Conservation (phyloP, 2,113 vertebrate species). For the Chauna torquata region DNA sequence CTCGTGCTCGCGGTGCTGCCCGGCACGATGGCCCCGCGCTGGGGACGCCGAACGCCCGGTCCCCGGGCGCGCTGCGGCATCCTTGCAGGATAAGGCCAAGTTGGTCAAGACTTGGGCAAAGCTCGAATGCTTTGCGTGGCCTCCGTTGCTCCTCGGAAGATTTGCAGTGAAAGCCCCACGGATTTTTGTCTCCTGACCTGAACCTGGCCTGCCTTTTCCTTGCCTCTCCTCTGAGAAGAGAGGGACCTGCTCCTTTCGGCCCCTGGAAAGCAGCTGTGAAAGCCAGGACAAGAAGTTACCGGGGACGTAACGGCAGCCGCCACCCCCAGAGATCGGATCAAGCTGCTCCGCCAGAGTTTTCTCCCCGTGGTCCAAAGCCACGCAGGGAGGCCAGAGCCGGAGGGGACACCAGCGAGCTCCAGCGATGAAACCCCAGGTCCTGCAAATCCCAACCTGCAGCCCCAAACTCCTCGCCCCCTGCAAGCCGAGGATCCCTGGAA, state of each 20-base stretch:
- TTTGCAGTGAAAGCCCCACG: background rate
- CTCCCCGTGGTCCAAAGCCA: background rate
- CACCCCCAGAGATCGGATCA: background rate
- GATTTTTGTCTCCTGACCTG: background rate
- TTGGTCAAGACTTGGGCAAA: background rate
- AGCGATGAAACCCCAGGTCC: background rate
- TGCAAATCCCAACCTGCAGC: background rate
- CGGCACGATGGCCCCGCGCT: too few species aligned
- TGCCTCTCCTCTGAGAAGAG: background rate
- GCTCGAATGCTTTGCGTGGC: background rate
- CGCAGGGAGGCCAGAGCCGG: background rate
- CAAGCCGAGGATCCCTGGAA: background rate
- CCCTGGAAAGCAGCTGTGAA: background rate
- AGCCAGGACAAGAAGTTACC: background rate
- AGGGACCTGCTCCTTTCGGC: too few species aligned
- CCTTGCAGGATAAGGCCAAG: background rate
- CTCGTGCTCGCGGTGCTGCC: too few species aligned
- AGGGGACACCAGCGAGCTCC: background rate
- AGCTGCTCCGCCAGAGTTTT: too few species aligned
- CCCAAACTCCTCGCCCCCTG: background rate
- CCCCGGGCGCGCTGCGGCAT: too few species aligned
- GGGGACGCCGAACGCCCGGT: too few species aligned
- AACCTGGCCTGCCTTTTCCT: background rate
- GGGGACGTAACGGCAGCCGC: background rate
- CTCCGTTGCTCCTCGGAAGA: background rate